Percentiles rank a stretch among this genome's conserved stretches.
phyloP scores from a whole-genome alignment of 2,113 vertebrate species.

The Myiopsitta monachus region DNA sequence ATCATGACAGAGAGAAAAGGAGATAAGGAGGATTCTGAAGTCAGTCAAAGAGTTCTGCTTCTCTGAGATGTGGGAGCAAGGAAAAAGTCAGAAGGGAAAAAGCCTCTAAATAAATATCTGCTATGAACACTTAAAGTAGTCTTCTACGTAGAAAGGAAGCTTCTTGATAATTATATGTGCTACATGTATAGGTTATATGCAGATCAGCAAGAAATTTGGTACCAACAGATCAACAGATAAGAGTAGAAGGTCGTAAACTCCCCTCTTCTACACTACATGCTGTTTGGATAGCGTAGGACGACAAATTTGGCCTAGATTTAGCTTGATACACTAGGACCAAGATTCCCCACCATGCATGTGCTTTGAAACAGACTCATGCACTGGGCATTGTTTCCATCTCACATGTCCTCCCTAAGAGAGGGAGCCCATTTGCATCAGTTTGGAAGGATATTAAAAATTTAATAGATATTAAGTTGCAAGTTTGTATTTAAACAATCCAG shows the following conservation, averaged over 20 bases:
- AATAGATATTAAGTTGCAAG: neutral
- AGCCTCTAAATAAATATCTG: neutral
- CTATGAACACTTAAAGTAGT: neutral
- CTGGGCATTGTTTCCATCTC: fast-evolving
- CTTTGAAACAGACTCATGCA: neutral
- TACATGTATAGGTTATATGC: fast-evolving
- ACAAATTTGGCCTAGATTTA: neutral
- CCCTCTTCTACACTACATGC: neutral
- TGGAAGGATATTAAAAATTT: neutral
- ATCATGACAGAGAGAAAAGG: neutral
- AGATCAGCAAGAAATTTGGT: neutral
- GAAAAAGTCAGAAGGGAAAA: neutral
- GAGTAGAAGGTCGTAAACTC: neutral
- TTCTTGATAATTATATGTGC: neutral
- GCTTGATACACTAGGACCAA: neutral
- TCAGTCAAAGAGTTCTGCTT: neutral
- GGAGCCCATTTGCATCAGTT: neutral
- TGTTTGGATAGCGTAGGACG: neutral
- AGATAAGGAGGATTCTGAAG: neutral
- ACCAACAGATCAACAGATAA: neutral
- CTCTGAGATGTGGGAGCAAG: neutral
- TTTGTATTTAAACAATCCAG: neutral
- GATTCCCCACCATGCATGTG: neutral
- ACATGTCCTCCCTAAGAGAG: neutral
- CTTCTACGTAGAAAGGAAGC: neutral